phyloP scores from a whole-genome alignment of 2,888 invertebrate species.

The Heteromurus nitidus region DNA sequence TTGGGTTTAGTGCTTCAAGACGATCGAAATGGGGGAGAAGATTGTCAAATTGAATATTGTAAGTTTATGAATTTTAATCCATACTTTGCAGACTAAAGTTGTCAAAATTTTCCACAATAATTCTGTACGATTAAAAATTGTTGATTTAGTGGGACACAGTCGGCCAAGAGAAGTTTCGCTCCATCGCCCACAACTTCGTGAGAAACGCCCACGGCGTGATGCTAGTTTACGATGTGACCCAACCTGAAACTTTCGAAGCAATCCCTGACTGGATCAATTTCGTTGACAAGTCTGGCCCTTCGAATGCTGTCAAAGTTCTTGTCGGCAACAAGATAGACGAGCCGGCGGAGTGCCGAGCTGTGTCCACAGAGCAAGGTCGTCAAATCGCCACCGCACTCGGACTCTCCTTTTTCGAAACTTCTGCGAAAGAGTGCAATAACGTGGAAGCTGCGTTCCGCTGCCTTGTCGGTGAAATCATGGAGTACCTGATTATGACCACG shows the following conservation, averaged over 20 bases:
- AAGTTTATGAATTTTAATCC: slow-evolving; percentile 18
- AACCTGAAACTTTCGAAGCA: slow-evolving; percentile 63
- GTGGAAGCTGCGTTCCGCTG: slow-evolving; percentile 66
- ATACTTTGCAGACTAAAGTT: neutral
- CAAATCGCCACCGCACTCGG: slow-evolving; percentile 55
- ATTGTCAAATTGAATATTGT: slow-evolving; percentile 68
- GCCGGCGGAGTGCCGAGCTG: slow-evolving; percentile 51
- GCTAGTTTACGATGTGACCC: slow-evolving; percentile 71
- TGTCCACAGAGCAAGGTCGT: slow-evolving; percentile 68
- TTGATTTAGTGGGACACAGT: slow-evolving; percentile 70
- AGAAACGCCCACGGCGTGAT: slow-evolving; percentile 70
- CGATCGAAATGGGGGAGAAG: slow-evolving; percentile 69
- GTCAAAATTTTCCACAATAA: neutral
- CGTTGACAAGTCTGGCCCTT: slow-evolving; percentile 62
- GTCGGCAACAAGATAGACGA: slow-evolving; percentile 72
- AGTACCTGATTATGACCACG: slow-evolving; percentile 59
- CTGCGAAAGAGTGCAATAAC: slow-evolving; percentile 62
- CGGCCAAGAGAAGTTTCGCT: slow-evolving; percentile 71
- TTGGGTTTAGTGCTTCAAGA: slow-evolving; percentile 63
- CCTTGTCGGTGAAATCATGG: slow-evolving; percentile 66
- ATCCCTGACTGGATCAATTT: slow-evolving; percentile 69
- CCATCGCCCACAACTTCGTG: slow-evolving; percentile 70
- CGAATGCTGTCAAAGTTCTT: slow-evolving; percentile 65
- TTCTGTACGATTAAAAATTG: slow-evolving; percentile 12
- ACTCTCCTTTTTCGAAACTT: slow-evolving; percentile 65